These are phyloP conservation scores for Pollachius pollachius DNA, from an alignment of 2,113 vertebrate species.

Conservation along the genomic window DNA sequence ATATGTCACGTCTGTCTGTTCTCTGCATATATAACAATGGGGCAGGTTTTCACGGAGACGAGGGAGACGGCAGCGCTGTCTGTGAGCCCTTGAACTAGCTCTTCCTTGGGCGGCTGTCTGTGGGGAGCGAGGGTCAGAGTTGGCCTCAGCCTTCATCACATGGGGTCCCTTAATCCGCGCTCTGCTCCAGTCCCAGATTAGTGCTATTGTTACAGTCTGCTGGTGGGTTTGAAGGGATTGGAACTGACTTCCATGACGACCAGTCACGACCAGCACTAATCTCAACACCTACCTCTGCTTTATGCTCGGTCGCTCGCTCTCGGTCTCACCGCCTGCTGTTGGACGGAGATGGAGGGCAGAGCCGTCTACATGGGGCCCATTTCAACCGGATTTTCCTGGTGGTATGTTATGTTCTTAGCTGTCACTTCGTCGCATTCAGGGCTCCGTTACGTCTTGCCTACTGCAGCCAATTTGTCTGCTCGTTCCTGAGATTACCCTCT, in stretches of 20 bases:
- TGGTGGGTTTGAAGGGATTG: slow-evolving; percentile 56
- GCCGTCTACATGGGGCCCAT: not conserved
- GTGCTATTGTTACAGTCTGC: slow-evolving; percentile 61
- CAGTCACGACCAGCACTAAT: slow-evolving; percentile 55
- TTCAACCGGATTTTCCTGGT: not conserved
- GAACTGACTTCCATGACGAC: slow-evolving; percentile 55
- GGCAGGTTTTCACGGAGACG: no score
- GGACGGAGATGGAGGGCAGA: not conserved
- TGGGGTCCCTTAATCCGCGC: slow-evolving; percentile 64
- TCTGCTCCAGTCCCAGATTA: slow-evolving; percentile 59
- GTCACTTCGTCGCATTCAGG: slow-evolving; percentile 7
- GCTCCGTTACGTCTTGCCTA: slow-evolving; percentile 6
- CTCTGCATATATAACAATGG: not conserved
- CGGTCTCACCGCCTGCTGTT: slow-evolving; percentile 21
- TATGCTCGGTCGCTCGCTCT: slow-evolving; percentile 26
- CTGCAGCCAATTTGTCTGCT: slow-evolving; percentile 19
- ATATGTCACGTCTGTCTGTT: not conserved
- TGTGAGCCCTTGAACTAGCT: slow-evolving; percentile 16
- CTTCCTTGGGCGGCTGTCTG: slow-evolving; percentile 33
- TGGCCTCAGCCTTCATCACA: slow-evolving; percentile 61
- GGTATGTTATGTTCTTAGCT: slow-evolving; percentile 24
- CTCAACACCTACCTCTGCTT: slow-evolving; percentile 53
- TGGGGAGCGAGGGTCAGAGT: slow-evolving; percentile 56
- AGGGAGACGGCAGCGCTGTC: not conserved
- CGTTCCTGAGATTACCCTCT: slow-evolving; percentile 27